Conservation (phyloP, 2,888 invertebrate genomes). For the Synanthedon tipuliformis region DNA sequence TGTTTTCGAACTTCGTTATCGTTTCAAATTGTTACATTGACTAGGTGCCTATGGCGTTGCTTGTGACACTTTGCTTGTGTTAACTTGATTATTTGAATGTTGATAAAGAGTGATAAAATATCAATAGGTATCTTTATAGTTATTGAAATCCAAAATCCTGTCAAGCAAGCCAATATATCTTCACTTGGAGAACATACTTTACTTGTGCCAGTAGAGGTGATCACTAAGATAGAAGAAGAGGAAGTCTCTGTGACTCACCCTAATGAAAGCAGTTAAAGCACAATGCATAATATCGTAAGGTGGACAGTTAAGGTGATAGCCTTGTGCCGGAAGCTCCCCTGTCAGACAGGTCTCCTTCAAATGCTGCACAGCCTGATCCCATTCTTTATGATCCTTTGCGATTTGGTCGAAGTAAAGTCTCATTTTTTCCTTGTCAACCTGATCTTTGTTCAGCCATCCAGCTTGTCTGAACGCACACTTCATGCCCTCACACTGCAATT, state of each 20-base stretch:
- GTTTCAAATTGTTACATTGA: too few relatives aligned
- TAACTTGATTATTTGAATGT: too few relatives aligned
- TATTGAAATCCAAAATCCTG: too few relatives aligned
- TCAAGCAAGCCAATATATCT: too few relatives aligned
- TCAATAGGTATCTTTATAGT: too few relatives aligned
- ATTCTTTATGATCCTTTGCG: constrained; percentile 27
- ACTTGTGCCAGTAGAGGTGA: too few relatives aligned
- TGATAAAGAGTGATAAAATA: too few relatives aligned
- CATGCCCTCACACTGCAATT: constrained; percentile 35
- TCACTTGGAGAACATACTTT: too few relatives aligned
- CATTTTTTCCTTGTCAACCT: constrained; percentile 29
- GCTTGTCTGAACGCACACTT: constrained; percentile 35
- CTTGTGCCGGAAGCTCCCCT: constrained; percentile 27
- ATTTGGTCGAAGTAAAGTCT: constrained; percentile 25
- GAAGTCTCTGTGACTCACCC: constrained; percentile 18
- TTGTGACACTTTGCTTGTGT: too few relatives aligned
- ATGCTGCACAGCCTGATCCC: constrained; percentile 29
- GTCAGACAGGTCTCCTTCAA: constrained; percentile 28
- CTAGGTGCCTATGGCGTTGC: too few relatives aligned
- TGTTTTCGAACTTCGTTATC: too few relatives aligned
- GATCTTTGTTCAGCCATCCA: constrained; percentile 26
- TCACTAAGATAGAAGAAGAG: not conserved
- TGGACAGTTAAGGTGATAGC: constrained; percentile 33
- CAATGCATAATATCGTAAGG: constrained; percentile 41
- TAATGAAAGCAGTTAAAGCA: constrained; percentile 26